Conservation (phyloP, 2,797 vertebrate genomes). For the Cynodonichthys magdalenae region DNA sequence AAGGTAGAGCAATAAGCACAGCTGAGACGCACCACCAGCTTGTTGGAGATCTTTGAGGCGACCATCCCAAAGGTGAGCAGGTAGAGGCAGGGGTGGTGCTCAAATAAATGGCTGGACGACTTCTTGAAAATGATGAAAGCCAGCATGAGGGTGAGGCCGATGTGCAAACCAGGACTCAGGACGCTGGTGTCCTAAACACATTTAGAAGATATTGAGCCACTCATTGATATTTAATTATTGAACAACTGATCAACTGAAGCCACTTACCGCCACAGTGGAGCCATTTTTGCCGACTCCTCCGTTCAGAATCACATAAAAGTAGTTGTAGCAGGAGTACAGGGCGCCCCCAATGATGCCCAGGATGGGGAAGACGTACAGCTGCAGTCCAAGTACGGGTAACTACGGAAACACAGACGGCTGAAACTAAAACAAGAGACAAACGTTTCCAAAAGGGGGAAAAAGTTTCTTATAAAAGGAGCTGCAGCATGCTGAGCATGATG, state of each 20-base stretch:
- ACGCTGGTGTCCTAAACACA: slow-evolving; percentile 93
- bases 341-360: slow-evolving; percentile 89
- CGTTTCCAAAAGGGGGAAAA: slow-evolving; percentile 2
- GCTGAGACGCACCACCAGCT: slow-evolving; percentile 88
- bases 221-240: neutral
- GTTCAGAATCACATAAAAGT: slow-evolving; percentile 93
- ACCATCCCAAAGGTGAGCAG: slow-evolving; percentile 93
- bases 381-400: slow-evolving; percentile 88
- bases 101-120: slow-evolving; percentile 91
- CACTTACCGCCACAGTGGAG: slow-evolving; percentile 96
- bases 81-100: slow-evolving; percentile 93
- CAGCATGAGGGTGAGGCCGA: slow-evolving; percentile 89
- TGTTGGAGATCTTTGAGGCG: slow-evolving; percentile 94
- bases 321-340: slow-evolving; percentile 91
- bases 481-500: slow-evolving; percentile 72
- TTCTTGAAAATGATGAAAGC: slow-evolving; percentile 97
- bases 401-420: slow-evolving; percentile 60
- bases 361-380: slow-evolving; percentile 87
- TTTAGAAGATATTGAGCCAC: too few species aligned
- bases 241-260: neutral
- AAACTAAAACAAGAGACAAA: slow-evolving; percentile 10
- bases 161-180: slow-evolving; percentile 91
- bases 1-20: neutral
- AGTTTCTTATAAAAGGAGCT: slow-evolving; percentile 48
- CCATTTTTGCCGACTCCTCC: slow-evolving; percentile 98